Conservation (phyloP, 2,797 vertebrate species). For the Hozukius guyotensis region DNA sequence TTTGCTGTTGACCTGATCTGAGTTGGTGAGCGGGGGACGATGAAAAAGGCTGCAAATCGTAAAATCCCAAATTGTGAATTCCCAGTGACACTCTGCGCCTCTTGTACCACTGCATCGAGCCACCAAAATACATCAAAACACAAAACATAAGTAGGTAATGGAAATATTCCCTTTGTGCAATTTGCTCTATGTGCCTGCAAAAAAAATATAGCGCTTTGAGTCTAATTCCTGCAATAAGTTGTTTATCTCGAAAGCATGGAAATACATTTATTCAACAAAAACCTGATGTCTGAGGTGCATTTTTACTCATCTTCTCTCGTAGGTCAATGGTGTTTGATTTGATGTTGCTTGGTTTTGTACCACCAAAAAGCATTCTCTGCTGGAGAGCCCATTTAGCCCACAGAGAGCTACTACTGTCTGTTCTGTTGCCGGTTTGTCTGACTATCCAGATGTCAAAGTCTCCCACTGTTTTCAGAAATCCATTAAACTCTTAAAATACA, state of each 20-base stretch:
- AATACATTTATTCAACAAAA: neutral
- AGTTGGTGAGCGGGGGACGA: neutral
- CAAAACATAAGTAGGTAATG: neutral
- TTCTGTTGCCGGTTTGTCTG: neutral
- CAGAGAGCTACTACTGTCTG: neutral
- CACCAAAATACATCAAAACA: neutral
- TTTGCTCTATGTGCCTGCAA: neutral
- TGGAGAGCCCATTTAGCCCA: conserved; percentile 5
- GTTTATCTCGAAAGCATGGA: neutral
- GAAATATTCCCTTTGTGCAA: neutral
- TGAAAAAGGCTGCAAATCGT: neutral
- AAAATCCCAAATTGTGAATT: neutral
- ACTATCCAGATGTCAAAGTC: neutral
- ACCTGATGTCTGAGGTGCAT: neutral
- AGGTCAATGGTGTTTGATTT: conserved; percentile 1
- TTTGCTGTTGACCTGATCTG: neutral
- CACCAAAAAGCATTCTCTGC: neutral
- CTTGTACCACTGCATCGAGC: neutral
- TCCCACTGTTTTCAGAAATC: conserved; percentile 10
- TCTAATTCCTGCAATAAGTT: neutral
- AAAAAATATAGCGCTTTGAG: neutral
- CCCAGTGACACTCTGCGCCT: neutral
- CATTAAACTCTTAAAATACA: neutral
- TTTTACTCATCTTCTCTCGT: neutral
- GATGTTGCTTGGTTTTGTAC: neutral